Conservation (phyloP, 2,888 invertebrate genomes). For the Agonopterix alstromeriana region DNA sequence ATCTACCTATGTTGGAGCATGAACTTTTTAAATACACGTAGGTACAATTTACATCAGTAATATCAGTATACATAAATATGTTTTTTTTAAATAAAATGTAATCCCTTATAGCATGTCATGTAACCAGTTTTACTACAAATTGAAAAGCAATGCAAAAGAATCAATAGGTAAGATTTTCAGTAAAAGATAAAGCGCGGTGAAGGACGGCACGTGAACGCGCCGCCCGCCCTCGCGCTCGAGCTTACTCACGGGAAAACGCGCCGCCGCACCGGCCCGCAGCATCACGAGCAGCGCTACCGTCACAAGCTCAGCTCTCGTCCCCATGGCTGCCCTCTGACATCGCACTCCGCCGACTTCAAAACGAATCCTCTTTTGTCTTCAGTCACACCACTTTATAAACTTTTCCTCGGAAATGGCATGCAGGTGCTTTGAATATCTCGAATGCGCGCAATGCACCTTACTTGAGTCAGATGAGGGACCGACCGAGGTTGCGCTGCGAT, state of each 20-base stretch:
- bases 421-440: slow-evolving; percentile 71
- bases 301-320: slow-evolving; percentile 38
- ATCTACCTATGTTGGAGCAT: no score
- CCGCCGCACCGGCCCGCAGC: slow-evolving; percentile 60
- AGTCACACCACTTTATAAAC: slow-evolving; percentile 52
- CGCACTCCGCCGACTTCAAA: slow-evolving; percentile 39
- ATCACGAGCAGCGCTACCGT: slow-evolving; percentile 50
- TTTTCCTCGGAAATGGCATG: slow-evolving; percentile 46
- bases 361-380: slow-evolving; percentile 27
- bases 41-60: no score
- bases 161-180: no score
- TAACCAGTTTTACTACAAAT: no score
- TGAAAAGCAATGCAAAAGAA: no score
- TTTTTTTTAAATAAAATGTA: no score
- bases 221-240: slow-evolving; percentile 50
- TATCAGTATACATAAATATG: no score
- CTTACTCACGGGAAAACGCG: slow-evolving; percentile 70
- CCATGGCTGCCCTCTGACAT: slow-evolving; percentile 52
- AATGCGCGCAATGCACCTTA: slow-evolving; percentile 46
- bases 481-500: slow-evolving; percentile 41
- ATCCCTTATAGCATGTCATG: no score
- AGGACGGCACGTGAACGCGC: slow-evolving; percentile 12
- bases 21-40: no score
- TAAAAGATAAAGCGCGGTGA: no score
- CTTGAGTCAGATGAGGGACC: slow-evolving; percentile 14